Evolutionary conservation across 92 coral and sea anemone species (phyloP).

Genomic region (Porites rus): DNA sequence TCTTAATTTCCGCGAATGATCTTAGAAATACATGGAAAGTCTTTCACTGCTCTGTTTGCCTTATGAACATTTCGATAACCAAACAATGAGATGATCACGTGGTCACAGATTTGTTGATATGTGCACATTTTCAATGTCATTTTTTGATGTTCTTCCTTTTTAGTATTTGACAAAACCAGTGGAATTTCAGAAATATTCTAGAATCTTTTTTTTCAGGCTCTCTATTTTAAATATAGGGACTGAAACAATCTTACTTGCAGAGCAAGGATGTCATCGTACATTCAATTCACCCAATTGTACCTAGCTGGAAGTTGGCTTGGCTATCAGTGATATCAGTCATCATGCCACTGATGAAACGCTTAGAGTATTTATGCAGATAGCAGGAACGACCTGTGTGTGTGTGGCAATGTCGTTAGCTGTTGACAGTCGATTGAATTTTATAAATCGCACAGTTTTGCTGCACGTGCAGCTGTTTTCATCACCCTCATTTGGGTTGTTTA

Average conservation of each 20-base stretch:
- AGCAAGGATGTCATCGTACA: neutral
- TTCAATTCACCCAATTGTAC: slow-evolving; percentile 2
- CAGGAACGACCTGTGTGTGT: slow-evolving; percentile 12
- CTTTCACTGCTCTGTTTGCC: too few relatives aligned
- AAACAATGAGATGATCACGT: too few relatives aligned
- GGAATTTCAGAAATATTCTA: neutral
- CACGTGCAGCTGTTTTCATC: neutral
- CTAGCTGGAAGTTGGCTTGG: slow-evolving; percentile 7
- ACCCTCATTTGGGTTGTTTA: neutral
- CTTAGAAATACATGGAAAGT: too few relatives aligned
- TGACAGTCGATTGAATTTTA: slow-evolving; percentile 27
- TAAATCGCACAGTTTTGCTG: slow-evolving; percentile 13
- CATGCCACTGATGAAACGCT: neutral
- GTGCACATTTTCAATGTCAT: too few relatives aligned
- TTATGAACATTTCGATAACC: too few relatives aligned
- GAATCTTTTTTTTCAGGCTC: neutral
- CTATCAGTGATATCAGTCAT: neutral
- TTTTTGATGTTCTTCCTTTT: too few relatives aligned
- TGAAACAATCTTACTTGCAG: neutral
- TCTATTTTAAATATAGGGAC: neutral
- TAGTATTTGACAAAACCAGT: too few relatives aligned
- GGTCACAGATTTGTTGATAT: too few relatives aligned
- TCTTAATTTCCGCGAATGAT: too few relatives aligned
- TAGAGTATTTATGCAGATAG: neutral
- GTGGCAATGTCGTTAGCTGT: neutral